A percentile compares a stretch with the other conserved stretches of the same genome.
Conservation (phyloP, 64 coral and sea anemone species). For the Pocillopora verrucosa region DNA sequence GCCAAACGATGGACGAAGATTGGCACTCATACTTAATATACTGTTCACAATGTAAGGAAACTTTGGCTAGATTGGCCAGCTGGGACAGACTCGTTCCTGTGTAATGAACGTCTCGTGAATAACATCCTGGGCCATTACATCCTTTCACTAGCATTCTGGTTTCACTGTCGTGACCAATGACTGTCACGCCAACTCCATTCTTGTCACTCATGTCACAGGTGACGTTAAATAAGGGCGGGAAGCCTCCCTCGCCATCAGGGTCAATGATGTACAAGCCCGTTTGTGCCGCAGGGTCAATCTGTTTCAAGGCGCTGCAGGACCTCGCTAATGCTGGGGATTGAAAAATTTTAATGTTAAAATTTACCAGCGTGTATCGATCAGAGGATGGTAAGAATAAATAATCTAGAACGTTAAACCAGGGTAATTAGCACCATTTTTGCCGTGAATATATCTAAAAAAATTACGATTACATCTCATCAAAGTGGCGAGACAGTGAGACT, state of each 20-base stretch:
- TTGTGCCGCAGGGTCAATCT: not conserved
- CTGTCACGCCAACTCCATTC: constrained; percentile 40
- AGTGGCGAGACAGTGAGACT: too few relatives aligned
- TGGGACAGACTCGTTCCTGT: constrained; percentile 1
- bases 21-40: constrained; percentile 22
- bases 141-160: not conserved
- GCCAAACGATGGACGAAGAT: not conserved
- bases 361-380: not conserved
- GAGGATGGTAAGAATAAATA: too few relatives aligned
- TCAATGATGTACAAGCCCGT: not conserved
- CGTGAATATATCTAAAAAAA: too few relatives aligned
- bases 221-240: not conserved
- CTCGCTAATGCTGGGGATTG: not conserved
- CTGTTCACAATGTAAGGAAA: constrained; percentile 8
- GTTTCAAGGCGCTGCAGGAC: not conserved
- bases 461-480: too few relatives aligned
- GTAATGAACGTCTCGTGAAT: constrained; percentile 7
- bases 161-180: constrained; percentile 19
- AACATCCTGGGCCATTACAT: not conserved
- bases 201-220: constrained; percentile 12
- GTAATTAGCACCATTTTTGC: too few relatives aligned
- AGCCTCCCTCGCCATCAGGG: constrained; percentile 3
- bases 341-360: not conserved
- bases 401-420: too few relatives aligned
- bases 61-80: not conserved